Evolutionary conservation across 2,888 invertebrate genomes (phyloP), one percentile per base, ranked within the genome.

Genomic region (Drosophila recens): DNA sequence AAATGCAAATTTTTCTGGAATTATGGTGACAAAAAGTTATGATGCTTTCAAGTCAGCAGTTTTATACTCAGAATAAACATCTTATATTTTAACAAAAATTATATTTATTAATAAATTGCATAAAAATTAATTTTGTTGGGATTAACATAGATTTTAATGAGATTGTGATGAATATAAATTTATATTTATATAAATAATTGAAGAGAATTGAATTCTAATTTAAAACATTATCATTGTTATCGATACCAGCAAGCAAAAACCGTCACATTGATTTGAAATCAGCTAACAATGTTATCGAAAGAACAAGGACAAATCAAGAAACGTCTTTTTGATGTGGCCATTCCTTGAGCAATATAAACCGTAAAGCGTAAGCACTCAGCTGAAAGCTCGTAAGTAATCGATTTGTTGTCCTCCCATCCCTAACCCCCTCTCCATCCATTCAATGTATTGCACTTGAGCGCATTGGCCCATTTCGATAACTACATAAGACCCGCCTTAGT

Each of bases 401-500:
- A 74, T 79, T 73, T 65, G 78, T 61, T 57, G 48, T 38, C 9
- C 49, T 33, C 10, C 58, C 58, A 46, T 40, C 40, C 11, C 15
- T 15, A 36, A 6, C 27, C n/a, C n/a, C 9, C 49, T 49, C 23
- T 49, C 33, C n/a, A 30, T 23, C 57, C 49, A 56, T 75, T 71
- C 56, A 52, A 63, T 63, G 23, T 20, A 63, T 76, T 76, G 63
- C 59, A 67, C 51, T 71, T 76, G 63, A 67, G 72, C 76, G 61
- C 77, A 75, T 68, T 76, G 76, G 66, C 76, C 66, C 76, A 79
- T 79, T 76, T 76, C 66, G 69, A 79, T 76, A 76, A 76, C 79
- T 63, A 61, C 68, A 78, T 67, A 56, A 64, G 69, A 67, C 45
- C 48, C 59, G 66, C 65, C 67, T 82, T 69, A 83, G 87, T 82